A percentile compares a stretch with the other conserved stretches of the same genome.
phyloP scores from a whole-genome alignment of 2,113 vertebrate genomes.

The Aphyosemion australe region DNA sequence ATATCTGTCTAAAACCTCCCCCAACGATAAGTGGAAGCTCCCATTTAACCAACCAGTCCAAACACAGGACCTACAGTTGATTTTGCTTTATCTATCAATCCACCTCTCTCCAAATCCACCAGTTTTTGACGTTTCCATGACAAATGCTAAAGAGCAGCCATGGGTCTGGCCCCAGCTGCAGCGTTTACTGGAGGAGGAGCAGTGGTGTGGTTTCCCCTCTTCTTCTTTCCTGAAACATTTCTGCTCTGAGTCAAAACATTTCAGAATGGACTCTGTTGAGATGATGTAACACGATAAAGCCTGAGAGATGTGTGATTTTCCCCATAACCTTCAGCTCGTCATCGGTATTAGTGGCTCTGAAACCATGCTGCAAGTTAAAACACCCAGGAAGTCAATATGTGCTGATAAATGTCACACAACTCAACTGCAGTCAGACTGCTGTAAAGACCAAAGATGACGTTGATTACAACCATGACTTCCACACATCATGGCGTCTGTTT shows the following conservation, averaged over 20 bases:
- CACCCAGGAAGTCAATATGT: slow-evolving; percentile 25
- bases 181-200: slow-evolving; percentile 46
- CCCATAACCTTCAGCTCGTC: slow-evolving; percentile 26
- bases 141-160: slow-evolving; percentile 1
- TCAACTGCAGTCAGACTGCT: not conserved
- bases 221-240: slow-evolving; percentile 58
- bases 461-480: too few species aligned
- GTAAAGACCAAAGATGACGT: not conserved
- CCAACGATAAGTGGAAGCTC: too few species aligned
- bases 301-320: slow-evolving; percentile 48
- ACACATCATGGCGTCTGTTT: too few species aligned
- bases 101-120: not conserved
- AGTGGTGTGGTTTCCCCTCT: slow-evolving; percentile 47
- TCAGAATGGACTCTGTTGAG: slow-evolving; percentile 27
- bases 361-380: not conserved
- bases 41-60: too few species aligned
- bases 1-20: too few species aligned
- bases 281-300: slow-evolving; percentile 37
- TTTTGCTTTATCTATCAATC: too few species aligned
- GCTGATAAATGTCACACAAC: not conserved
- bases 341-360: slow-evolving; percentile 14
- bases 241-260: slow-evolving; percentile 58
- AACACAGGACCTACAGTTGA: too few species aligned
- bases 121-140: slow-evolving; percentile 4
- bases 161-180: slow-evolving; percentile 6